Evolutionary conservation across 2,888 invertebrate species (phyloP).

Genomic region (Xylota sylvarum): DNA sequence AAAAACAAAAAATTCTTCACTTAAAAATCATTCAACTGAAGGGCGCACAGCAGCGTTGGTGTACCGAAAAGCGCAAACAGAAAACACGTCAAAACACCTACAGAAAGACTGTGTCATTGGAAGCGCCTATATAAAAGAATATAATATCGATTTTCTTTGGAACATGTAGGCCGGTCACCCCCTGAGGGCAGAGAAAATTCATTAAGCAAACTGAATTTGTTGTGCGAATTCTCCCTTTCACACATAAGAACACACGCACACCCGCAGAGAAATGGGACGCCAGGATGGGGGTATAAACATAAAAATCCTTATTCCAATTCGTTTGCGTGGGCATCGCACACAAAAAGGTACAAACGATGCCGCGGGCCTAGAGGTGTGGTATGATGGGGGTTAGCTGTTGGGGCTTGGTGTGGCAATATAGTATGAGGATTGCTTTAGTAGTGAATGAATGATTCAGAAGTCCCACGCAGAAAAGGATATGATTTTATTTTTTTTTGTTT

Average conservation of each 20-base stretch:
- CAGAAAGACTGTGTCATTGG: constrained; percentile 1
- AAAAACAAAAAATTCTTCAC: neutral
- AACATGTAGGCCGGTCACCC: constrained; percentile 45
- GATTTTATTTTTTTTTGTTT: constrained; percentile 33
- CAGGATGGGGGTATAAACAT: constrained; percentile 23
- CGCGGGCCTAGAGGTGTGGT: neutral
- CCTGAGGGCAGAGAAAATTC: constrained; percentile 37
- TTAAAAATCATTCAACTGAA: neutral
- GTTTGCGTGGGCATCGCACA: constrained; percentile 53
- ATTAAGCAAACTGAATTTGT: constrained; percentile 63
- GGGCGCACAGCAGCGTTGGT: neutral
- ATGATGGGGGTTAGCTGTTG: constrained; percentile 12
- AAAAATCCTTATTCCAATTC: constrained; percentile 45
- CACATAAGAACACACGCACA: constrained; percentile 45
- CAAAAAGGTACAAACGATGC: constrained; percentile 24
- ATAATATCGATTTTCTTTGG: constrained; percentile 39
- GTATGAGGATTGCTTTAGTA: constrained; percentile 27
- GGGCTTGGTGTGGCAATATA: constrained; percentile 11
- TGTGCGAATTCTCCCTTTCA: constrained; percentile 35
- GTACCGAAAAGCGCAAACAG: neutral
- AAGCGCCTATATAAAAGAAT: neutral
- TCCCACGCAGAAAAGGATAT: constrained; percentile 67
- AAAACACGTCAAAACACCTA: constrained; percentile 17
- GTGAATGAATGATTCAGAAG: constrained; percentile 66
- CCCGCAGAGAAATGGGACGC: constrained; percentile 12